Percentiles rank a stretch among this genome's conserved stretches.
These are phyloP conservation scores for Dermochelys coriacea DNA, from an alignment of 2,797 vertebrate genomes.

Conservation along the genomic window DNA sequence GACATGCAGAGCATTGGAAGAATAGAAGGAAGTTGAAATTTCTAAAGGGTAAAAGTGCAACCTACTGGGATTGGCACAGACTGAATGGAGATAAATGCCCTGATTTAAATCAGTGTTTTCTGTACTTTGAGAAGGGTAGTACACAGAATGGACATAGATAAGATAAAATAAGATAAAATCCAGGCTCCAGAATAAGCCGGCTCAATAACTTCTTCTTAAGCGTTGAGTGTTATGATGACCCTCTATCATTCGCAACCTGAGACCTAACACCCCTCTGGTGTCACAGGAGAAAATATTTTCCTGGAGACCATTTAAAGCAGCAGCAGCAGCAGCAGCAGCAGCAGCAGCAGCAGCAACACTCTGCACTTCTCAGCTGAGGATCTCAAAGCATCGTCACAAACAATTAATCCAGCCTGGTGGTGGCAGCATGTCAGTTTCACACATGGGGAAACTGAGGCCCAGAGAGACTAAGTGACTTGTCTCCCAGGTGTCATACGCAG, in stretches of 20 bases:
- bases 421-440: too few species aligned
- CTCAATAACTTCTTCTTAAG: neutral
- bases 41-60: neutral
- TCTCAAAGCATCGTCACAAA: neutral
- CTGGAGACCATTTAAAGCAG: too few species aligned
- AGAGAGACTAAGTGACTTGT: neutral
- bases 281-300: neutral
- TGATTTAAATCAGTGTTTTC: neutral
- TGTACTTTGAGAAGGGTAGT: neutral
- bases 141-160: too few species aligned
- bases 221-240: neutral
- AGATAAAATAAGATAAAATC: too few species aligned
- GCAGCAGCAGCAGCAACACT: accelerated
- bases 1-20: neutral
- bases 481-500: neutral
- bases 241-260: too few species aligned
- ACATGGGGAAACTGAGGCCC: too few species aligned
- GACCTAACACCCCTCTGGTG: neutral
- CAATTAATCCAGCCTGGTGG: accelerated
- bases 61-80: neutral
- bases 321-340: too few species aligned
- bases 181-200: neutral
- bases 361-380: accelerated
- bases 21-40: neutral
- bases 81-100: neutral